Conservation (phyloP, 2,888 invertebrate species). For the Erebia aethiops region DNA sequence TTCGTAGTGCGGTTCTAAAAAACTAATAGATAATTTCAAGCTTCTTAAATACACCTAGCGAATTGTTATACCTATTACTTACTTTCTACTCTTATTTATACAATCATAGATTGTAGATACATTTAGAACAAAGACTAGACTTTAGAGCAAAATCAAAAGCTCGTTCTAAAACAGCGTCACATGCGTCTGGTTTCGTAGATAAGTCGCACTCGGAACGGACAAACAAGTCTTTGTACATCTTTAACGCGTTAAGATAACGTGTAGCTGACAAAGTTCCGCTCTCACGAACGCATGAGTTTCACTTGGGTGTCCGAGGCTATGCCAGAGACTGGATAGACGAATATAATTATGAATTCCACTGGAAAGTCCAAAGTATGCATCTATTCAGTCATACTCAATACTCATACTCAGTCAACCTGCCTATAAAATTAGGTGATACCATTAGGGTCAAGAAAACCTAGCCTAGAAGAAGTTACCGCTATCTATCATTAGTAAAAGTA, state of each 20-base stretch:
- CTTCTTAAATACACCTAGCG: no score
- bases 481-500: no score
- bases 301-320: neutral
- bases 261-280: slow-evolving; percentile 22
- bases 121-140: neutral
- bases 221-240: slow-evolving; percentile 30
- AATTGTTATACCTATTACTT: no score
- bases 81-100: neutral
- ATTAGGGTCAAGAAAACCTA: no score
- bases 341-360: no score
- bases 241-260: slow-evolving; percentile 25
- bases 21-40: no score
- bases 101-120: neutral
- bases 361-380: no score
- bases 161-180: slow-evolving; percentile 4
- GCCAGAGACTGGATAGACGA: neutral
- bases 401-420: no score
- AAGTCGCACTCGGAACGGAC: slow-evolving; percentile 33
- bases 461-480: no score
- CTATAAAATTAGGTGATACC: no score
- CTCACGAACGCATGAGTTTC: slow-evolving; percentile 27
- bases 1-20: no score
- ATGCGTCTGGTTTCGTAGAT: slow-evolving; percentile 27
- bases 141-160: slow-evolving; percentile 8
- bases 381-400: no score